Percentiles rank a stretch among this genome's conserved stretches.
Evolutionary conservation across 2,113 vertebrate species (phyloP).

Genomic region (Electrona antarctica): DNA sequence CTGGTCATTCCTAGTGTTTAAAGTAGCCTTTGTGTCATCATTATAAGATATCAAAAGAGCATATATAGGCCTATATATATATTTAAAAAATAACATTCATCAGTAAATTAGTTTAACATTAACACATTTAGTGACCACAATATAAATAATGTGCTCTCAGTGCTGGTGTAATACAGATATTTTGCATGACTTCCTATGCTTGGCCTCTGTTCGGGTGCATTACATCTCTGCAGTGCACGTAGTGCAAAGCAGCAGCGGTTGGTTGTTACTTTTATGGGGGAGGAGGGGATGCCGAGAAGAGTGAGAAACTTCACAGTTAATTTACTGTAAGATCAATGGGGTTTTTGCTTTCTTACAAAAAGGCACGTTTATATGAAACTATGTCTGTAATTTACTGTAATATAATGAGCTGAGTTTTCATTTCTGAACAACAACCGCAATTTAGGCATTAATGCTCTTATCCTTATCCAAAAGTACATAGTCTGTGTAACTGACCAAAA

Average conservation of each 20-base stretch:
- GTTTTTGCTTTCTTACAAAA: slow-evolving; percentile 1
- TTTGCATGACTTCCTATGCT: slow-evolving; percentile 70
- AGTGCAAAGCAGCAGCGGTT: slow-evolving; percentile 56
- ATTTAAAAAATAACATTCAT: neutral
- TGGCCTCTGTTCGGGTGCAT: slow-evolving; percentile 48
- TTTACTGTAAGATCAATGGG: slow-evolving; percentile 64
- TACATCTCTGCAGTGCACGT: slow-evolving; percentile 30
- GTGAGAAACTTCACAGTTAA: slow-evolving; percentile 30
- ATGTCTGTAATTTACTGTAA: neutral
- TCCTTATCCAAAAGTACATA: neutral
- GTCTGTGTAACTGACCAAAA: too few relatives aligned
- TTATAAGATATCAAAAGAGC: neutral
- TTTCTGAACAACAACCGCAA: too few relatives aligned
- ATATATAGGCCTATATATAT: too few relatives aligned
- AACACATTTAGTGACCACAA: neutral
- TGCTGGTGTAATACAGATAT: slow-evolving; percentile 28
- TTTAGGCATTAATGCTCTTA: neutral
- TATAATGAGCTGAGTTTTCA: too few relatives aligned
- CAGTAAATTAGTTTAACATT: neutral
- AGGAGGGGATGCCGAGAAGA: slow-evolving; percentile 68
- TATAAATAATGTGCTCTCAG: slow-evolving; percentile 11
- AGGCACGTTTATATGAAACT: neutral
- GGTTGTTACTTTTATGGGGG: slow-evolving; percentile 51
- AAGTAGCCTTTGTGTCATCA: too few relatives aligned
- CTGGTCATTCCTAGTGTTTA: too few relatives aligned